Evolutionary conservation across 30 jellyfish, hydroid and myxozoan genomes (phyloP), one percentile per base, ranked within the genome.

Genomic region (Cassiopea xamachana): DNA sequence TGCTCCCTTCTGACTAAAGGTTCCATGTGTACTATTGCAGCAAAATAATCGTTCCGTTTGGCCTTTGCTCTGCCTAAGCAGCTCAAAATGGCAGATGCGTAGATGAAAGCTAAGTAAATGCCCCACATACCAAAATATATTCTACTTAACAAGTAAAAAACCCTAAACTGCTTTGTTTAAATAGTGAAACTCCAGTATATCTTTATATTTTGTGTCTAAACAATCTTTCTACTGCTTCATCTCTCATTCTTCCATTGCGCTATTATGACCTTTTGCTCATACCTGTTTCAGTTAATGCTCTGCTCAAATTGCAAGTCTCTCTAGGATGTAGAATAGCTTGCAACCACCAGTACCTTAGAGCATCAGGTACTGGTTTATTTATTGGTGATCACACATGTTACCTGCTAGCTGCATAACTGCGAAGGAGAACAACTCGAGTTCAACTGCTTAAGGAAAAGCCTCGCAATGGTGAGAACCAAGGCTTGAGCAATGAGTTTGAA

Each of bases 1-100:
- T 95, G 92, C 86, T 95, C 99, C 45, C 89, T 60, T 59, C 67
- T 69, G 2, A 84, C 88, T 43, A 95, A 71, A 2, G 94, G 94
- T 69, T 87, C 97, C 92, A 95, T 87, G 55, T 95, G 97, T 2
- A 98, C 97, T 1, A 93, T 60, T 1, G 99, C 94, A 6, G 98
- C 79, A 67, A 87, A 95, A 55, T 91, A 86, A 3, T 85, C 96
- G 18, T 85, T 75, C 5, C 62, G 80, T 48, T 82, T 81, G 17
- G 81, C 47, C 73, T 73, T 45, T 19, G 39, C 49, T 2, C 73
- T 88, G 2, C 89, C 97, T 43, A 69, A n/a, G 14, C 90, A 61
- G 59, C 19, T 5, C 55, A 77, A 60, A n/a, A 75, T 44, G n/a
- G 79, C 77, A 27, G 45, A 45, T 72, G 80, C 80, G 10, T 18